Conservation (phyloP, 2,113 vertebrate genomes). For the Myiozetetes cayanensis region DNA sequence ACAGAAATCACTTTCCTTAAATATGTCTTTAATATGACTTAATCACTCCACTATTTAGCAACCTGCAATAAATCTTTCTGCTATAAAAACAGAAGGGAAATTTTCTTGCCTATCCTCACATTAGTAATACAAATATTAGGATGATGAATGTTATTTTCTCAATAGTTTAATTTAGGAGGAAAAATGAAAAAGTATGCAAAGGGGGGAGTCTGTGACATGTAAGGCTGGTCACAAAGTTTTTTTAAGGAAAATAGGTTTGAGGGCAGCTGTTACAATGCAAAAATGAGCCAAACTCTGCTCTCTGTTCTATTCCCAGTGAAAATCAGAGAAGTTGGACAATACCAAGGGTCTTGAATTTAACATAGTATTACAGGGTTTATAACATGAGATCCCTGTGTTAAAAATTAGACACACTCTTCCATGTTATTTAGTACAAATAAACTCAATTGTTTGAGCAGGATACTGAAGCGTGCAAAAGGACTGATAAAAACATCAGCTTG, state of each 20-base stretch:
- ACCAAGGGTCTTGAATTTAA: neutral
- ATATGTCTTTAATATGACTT: conserved; percentile 2
- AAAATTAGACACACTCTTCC: neutral
- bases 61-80: neutral
- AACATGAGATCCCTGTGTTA: neutral
- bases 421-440: neutral
- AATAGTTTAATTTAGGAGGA: neutral
- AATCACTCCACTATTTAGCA: conserved; percentile 7
- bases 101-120: neutral
- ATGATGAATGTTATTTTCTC: neutral
- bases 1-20: neutral
- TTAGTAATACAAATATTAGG: neutral
- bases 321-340: neutral
- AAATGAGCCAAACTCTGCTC: neutral
- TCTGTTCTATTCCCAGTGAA: neutral
- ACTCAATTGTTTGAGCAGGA: neutral
- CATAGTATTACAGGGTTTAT: rapidly evolving
- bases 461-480: neutral
- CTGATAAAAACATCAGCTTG: neutral
- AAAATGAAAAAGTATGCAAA: neutral
- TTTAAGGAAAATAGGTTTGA: neutral
- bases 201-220: neutral
- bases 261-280: neutral
- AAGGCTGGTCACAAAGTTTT: neutral
- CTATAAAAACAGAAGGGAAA: neutral